Percentiles rank a stretch among this genome's conserved stretches.
Conservation (phyloP, 2,797 vertebrate genomes). For the Tenualosa thibaudeaui region DNA sequence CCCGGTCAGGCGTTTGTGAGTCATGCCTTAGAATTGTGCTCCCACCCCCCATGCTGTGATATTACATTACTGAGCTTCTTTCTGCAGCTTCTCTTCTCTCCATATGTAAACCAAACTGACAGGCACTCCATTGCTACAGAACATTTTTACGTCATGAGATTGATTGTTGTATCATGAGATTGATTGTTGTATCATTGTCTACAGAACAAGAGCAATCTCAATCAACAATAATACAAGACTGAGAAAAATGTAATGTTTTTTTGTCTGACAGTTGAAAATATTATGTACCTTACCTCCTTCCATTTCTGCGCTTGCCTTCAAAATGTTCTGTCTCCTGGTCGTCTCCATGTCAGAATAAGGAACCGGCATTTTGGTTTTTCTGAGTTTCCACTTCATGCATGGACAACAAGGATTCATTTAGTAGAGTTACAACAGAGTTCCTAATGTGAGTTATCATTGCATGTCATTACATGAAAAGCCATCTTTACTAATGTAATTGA, state of each 20-base stretch:
- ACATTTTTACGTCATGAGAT: not conserved
- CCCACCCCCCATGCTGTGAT: constrained; percentile 31
- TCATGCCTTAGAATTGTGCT: constrained; percentile 32
- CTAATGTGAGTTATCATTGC: not conserved
- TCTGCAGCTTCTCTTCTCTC: not conserved
- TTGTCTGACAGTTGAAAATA: too few relatives aligned
- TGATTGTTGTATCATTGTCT: not conserved
- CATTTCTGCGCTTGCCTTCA: constrained; percentile 35
- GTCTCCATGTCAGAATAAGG: constrained; percentile 26
- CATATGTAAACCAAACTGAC: not conserved
- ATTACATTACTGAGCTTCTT: constrained; percentile 39
- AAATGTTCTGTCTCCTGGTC: constrained; percentile 30
- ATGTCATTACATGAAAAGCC: not conserved
- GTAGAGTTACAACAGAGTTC: not conserved
- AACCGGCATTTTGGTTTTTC: constrained; percentile 45
- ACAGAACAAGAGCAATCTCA: not conserved
- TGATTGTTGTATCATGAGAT: not conserved
- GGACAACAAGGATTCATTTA: not conserved
- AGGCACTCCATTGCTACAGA: not conserved
- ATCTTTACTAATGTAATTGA: not conserved
- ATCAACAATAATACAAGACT: too few relatives aligned
- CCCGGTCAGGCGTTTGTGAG: constrained; percentile 29
- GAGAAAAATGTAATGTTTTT: too few relatives aligned
- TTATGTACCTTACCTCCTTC: constrained; percentile 45
- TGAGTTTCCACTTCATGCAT: constrained; percentile 4